Evolutionary conservation across 2,888 invertebrate species (phyloP), one percentile per base, ranked within the genome.

Genomic region (Onthophagus sagittarius): DNA sequence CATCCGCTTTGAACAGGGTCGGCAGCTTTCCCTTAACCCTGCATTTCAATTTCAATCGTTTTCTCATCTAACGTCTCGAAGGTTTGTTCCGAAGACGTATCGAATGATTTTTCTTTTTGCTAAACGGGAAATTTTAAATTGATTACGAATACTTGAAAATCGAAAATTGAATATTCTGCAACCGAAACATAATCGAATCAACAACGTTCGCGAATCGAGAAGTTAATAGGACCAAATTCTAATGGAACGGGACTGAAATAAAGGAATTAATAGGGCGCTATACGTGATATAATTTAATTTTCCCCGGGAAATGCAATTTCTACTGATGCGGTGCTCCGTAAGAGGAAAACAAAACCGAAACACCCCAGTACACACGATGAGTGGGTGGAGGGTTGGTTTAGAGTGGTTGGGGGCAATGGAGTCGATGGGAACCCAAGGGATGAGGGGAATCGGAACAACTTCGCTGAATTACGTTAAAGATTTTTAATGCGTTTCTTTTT

Each of bases 261-360:
- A 64, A 64, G 32, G 15, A 67, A 31, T 67, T 67, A 67, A 67
- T 23, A 67, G 67, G 23, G 23, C n/a, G 64, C 23, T 15, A 13
- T 64, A 64, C 64, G 64, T 23, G 67, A 67, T 67, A 67, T 31
- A 67, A 67, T 67, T 23, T 67, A 64, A 31, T 67, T 67, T 67
- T 67, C 6, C 15, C 13, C 32, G 15, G n/a, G 32, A 67, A 67
- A 67, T 23, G 67, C 31, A 67, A 67, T 67, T 67, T 23, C 67
- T 53, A 53, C 39, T 53, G 39, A 53, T 53, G 39, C 39, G 39
- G 39, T 53, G 39, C 39, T 53, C 39, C 39, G 39, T 53, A 53
- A 67, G n/a, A 4, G 67, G 67, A 67, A 23, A 67, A 64, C 31
- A 23, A 67, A 67, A 67, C 67, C 23, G 67, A 31, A 67, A 67